Evolutionary conservation across 1,140 invertebrate species (phyloP), one percentile per base, ranked within the genome.

Genomic region (Habropoda laboriosa): DNA sequence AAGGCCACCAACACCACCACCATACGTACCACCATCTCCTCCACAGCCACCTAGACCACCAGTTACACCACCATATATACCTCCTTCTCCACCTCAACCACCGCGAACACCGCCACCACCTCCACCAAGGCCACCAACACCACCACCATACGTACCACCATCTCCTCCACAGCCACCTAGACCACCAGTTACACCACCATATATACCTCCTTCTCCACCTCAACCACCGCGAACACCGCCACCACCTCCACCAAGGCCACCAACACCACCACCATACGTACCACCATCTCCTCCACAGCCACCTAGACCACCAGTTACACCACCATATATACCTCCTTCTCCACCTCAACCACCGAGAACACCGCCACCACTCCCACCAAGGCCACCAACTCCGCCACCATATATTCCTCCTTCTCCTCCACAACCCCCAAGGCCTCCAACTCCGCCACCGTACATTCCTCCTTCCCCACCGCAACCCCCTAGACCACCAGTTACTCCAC

Each of bases 1-100:
- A 27, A 38, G 47, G 12, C 51, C 40, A 35, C 80, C 38, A 16
- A 30, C 60, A 10, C 60, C 38, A 45, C 21, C 58, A 5, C 58
- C 90, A 6, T n/a, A n/a, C n/a, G 90, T 90, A 16, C 90, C 91
- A 0, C 89, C 86, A 47, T 90, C 91, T 30, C 90, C 3, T 57
- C 13, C 45, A 21, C 73, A n/a, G n/a, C 64, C 53, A 53, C 68
- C 84, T 21, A n/a, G 8, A 21, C 58, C 81, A 1, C 42, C 40
- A n/a, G n/a, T n/a, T n/a, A n/a, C n/a, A 24, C 74, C 80, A 6
- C 79, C 72, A 5, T 51, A 79, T 21, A 5, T 47, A 57, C 57
- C 70, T 18, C 66, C 72, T 12, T 40, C 75, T 10, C 51, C 81
- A 63, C 49, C 66, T 32, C 53, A 77, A 16, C 76, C 67, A n/a